Evolutionary conservation across 2,888 invertebrate genomes (phyloP).

Genomic region (Choreutis nemorana): DNA sequence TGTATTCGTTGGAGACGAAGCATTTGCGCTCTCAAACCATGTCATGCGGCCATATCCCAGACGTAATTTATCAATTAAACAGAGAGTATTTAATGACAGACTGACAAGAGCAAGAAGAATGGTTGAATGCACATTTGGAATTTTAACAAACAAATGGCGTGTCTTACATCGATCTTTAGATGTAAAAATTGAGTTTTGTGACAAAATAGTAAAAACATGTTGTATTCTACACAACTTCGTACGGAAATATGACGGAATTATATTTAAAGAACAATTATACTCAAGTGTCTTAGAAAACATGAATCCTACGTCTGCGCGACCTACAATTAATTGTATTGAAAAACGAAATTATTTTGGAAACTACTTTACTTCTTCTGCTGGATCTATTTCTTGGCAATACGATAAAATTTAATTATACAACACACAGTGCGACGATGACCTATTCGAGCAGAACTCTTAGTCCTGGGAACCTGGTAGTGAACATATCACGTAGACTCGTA

Average conservation of each 20-base stretch:
- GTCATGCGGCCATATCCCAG: slow-evolving; percentile 19
- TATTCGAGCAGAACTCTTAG: neutral
- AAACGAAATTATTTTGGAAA: slow-evolving; percentile 13
- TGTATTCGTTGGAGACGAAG: slow-evolving; percentile 17
- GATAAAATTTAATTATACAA: no score
- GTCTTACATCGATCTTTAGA: slow-evolving; percentile 12
- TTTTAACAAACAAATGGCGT: slow-evolving; percentile 14
- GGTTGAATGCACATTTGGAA: slow-evolving; percentile 14
- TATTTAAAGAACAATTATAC: slow-evolving; percentile 6
- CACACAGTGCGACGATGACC: neutral
- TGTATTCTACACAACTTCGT: slow-evolving; percentile 7
- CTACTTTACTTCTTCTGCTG: slow-evolving; percentile 13
- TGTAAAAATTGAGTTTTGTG: neutral
- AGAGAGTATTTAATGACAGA: slow-evolving; percentile 11
- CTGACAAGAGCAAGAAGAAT: slow-evolving; percentile 14
- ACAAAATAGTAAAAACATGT: slow-evolving; percentile 10
- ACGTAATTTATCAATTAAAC: slow-evolving; percentile 11
- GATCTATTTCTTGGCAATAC: slow-evolving; percentile 11
- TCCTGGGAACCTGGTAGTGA: neutral
- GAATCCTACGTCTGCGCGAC: neutral
- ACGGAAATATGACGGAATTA: slow-evolving; percentile 2
- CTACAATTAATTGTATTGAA: slow-evolving; percentile 4
- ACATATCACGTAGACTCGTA: neutral
- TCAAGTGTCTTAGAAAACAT: neutral
- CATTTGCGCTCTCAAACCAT: slow-evolving; percentile 15